Conservation (phyloP, 1,140 invertebrate genomes). For the Penaeus chinensis region DNA sequence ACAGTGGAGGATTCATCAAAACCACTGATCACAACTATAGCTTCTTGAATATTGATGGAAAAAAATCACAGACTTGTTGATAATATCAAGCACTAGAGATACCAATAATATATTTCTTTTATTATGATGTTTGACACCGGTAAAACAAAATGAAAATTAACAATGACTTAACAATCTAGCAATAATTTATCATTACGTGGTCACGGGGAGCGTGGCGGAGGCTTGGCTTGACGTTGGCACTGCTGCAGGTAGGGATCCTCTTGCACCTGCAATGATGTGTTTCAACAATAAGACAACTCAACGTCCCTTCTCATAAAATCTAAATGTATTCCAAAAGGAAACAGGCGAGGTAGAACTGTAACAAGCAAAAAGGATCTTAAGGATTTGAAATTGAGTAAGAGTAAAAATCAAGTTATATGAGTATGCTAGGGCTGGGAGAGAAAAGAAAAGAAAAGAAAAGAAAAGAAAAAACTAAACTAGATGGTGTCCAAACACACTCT, state of each 20-base stretch:
- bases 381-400: too few relatives aligned
- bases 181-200: constrained; percentile 36
- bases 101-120: not conserved
- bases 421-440: too few relatives aligned
- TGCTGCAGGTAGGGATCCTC: constrained; percentile 23
- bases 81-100: constrained; percentile 16
- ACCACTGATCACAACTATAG: constrained; percentile 27
- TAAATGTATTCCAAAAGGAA: constrained; percentile 27
- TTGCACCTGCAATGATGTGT: not conserved
- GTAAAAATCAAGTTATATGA: too few relatives aligned
- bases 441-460: too few relatives aligned
- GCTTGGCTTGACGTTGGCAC: constrained; percentile 53
- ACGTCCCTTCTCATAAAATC: not conserved
- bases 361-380: not conserved
- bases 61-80: constrained; percentile 22
- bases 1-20: constrained; percentile 29
- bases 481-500: too few relatives aligned
- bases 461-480: too few relatives aligned
- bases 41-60: constrained; percentile 19
- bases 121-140: constrained; percentile 13
- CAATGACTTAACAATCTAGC: constrained; percentile 22
- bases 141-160: constrained; percentile 24
- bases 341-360: not conserved
- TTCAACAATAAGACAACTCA: not conserved
- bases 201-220: constrained; percentile 49